These are phyloP conservation scores for Drosophila virilis DNA, from an alignment of 1,140 invertebrate species.

Conservation along the genomic window DNA sequence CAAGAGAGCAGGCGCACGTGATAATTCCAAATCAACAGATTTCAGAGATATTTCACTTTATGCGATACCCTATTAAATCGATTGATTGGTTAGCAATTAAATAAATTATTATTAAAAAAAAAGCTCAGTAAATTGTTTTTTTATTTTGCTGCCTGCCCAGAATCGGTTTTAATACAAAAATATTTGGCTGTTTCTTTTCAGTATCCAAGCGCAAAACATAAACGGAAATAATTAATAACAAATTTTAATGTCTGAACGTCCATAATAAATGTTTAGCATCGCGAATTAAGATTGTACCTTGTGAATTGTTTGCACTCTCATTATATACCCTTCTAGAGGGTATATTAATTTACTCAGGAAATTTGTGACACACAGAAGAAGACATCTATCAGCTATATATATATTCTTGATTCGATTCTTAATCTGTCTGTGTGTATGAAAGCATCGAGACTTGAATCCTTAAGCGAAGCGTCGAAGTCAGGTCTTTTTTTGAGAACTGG, in stretches of 20 bases:
- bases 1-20: neutral
- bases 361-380: no score
- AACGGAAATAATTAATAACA: slow-evolving; percentile 33
- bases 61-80: neutral
- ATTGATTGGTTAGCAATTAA: neutral
- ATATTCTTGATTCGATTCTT: no score
- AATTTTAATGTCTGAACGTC: neutral
- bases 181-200: neutral
- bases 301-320: neutral
- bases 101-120: no score
- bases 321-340: no score
- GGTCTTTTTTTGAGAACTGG: no score
- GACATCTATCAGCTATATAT: no score
- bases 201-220: neutral
- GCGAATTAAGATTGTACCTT: neutral
- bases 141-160: neutral
- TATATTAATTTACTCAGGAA: no score
- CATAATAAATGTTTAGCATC: neutral
- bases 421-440: no score
- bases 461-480: no score
- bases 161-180: neutral
- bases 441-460: no score
- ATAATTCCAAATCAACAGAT: slow-evolving; percentile 3
- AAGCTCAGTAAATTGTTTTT: neutral
- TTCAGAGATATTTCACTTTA: neutral